A percentile compares a stretch with the other conserved stretches of the same genome.
phyloP scores from a whole-genome alignment of 2,888 invertebrate genomes.

The Caenorhabditis zanzibari region DNA sequence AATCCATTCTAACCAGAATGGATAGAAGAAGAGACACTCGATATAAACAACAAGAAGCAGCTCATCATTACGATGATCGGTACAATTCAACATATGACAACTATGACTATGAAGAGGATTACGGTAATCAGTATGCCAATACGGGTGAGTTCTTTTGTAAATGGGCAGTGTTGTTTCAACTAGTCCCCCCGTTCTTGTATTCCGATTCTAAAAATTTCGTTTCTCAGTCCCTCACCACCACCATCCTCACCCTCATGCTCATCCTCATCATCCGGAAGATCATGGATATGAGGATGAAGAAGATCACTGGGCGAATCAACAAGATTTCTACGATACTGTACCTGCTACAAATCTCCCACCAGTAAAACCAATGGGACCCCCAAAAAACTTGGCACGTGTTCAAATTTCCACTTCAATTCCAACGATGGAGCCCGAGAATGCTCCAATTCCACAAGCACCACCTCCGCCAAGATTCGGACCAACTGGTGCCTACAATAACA shows the following conservation, averaged over 20 bases:
- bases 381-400: slow-evolving; percentile 59
- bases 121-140: slow-evolving; percentile 61
- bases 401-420: slow-evolving; percentile 61
- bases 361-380: slow-evolving; percentile 35
- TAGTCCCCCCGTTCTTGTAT: too few relatives aligned
- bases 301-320: slow-evolving; percentile 56
- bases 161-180: too few relatives aligned
- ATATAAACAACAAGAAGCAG: slow-evolving; percentile 52
- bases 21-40: slow-evolving; percentile 51
- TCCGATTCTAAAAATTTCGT: not conserved
- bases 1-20: slow-evolving; percentile 18
- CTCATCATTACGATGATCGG: slow-evolving; percentile 55
- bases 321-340: slow-evolving; percentile 65
- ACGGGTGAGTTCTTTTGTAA: slow-evolving; percentile 32
- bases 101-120: slow-evolving; percentile 64
- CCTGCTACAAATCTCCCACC: slow-evolving; percentile 62
- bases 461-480: slow-evolving; percentile 63
- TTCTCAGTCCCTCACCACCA: slow-evolving; percentile 42
- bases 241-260: slow-evolving; percentile 39
- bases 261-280: slow-evolving; percentile 47
- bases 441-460: slow-evolving; percentile 44
- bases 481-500: slow-evolving; percentile 45
- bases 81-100: slow-evolving; percentile 57
- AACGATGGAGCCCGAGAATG: slow-evolving; percentile 24
- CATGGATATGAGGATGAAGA: slow-evolving; percentile 62